Evolutionary conservation across 2,888 invertebrate species (phyloP), one percentile per base, ranked within the genome.

Genomic region (Adineta ricciae): DNA sequence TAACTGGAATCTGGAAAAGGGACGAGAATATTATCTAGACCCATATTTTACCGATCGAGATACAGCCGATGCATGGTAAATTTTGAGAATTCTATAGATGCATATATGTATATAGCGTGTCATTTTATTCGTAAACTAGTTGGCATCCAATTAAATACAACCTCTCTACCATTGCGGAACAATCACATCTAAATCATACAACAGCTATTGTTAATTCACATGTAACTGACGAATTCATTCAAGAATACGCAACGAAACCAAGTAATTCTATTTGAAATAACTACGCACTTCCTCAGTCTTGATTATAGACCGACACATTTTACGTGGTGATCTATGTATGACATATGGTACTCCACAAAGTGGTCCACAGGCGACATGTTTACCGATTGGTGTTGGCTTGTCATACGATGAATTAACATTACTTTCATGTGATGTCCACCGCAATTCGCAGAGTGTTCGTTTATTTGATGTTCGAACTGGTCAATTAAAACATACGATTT

Each of bases 381-480:
- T 78, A 41, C 78, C 78, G 24, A 78, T 78, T 41, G 78, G 78
- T 41, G 41, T 78, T 38, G 24, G 11, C 3, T 41, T 78, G 5
- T 41, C 78, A 21, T n/a, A 78, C 41, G 78, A 78, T 41, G 78
- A 78, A 41, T 41, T n/a, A n/a, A 78, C 78, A 41, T n/a, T 78
- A 78, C 41, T 78, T 41, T 78, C 78, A 78, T 78, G 78, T 41
- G 78, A 78, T 41, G 78, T 78, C 1, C 78, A 78, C 41, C 41
- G 38, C 0, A 78, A 32, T 78, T 41, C 78, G 41, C 38, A 78
- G n/a, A 41, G n/a, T 78, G 41, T 78, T 9, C 78, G 78, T 41
- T 78, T 78, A 41, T 78, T 41, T 41, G 78, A 78, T 78, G n/a
- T 78, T 78, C 41, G 41, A 78, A 78, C 24, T 11, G 78, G 78